A percentile compares a stretch with the other conserved stretches of the same genome.
Conservation (phyloP, 2,888 invertebrate genomes). For the Orthonevra nobilis region DNA sequence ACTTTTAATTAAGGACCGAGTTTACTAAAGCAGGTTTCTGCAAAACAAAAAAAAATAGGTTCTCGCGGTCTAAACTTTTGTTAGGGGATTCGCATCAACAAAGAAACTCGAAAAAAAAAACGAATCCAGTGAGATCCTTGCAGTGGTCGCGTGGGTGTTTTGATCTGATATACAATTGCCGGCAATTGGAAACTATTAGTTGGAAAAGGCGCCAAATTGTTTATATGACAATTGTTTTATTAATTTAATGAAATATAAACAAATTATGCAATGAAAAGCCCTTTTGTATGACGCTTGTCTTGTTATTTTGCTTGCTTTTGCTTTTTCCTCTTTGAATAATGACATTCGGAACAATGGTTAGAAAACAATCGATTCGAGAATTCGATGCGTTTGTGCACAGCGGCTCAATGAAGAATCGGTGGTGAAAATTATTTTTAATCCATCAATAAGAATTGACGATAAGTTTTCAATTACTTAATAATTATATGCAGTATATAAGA, state of each 20-base stretch:
- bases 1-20: too few relatives aligned
- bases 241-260: slow-evolving; percentile 70
- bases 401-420: neutral
- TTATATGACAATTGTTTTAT: slow-evolving; percentile 35
- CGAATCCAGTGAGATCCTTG: slow-evolving; percentile 1
- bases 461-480: too few relatives aligned
- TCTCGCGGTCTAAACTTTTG: slow-evolving; percentile 4
- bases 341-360: slow-evolving; percentile 68
- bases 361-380: slow-evolving; percentile 61
- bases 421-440: too few relatives aligned
- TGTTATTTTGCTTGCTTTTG: slow-evolving; percentile 75
- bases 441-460: too few relatives aligned
- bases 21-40: too few relatives aligned
- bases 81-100: slow-evolving; percentile 21
- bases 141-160: slow-evolving; percentile 4
- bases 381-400: slow-evolving; percentile 14
- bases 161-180: slow-evolving; percentile 12
- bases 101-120: slow-evolving; percentile 16
- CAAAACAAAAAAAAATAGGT: too few relatives aligned
- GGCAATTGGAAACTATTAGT: slow-evolving; percentile 9
- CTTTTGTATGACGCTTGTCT: slow-evolving; percentile 69
- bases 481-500: too few relatives aligned
- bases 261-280: slow-evolving; percentile 72
- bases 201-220: slow-evolving; percentile 25
- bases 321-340: slow-evolving; percentile 81